Conservation (phyloP, 2,113 vertebrate genomes). For the Podarcis raffonei region DNA sequence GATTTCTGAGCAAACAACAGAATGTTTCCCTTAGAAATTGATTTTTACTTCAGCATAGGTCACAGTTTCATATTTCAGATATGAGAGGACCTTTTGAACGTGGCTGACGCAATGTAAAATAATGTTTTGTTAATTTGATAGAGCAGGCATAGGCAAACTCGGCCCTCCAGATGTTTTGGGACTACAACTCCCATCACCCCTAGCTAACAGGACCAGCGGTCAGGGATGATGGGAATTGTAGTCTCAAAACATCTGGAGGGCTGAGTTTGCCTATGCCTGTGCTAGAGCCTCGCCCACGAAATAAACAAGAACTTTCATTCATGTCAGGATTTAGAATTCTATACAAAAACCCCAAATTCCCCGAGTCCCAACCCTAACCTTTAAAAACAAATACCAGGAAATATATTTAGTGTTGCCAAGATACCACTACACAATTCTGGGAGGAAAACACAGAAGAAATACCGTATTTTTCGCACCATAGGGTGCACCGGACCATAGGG, state of each 20-base stretch:
- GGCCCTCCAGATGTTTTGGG: too few species aligned
- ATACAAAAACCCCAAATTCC: not conserved
- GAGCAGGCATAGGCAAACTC: too few species aligned
- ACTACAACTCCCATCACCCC: too few species aligned
- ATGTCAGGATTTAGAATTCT: not conserved
- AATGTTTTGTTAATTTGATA: not conserved
- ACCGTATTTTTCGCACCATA: too few species aligned
- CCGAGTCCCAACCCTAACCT: not conserved
- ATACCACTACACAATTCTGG: not conserved
- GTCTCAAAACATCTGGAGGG: too few species aligned
- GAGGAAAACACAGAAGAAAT: not conserved
- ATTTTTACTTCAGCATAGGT: not conserved
- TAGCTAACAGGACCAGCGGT: too few species aligned
- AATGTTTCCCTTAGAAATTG: not conserved
- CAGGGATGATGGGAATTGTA: too few species aligned
- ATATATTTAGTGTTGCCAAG: not conserved
- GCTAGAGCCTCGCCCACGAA: not conserved
- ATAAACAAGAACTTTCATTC: not conserved
- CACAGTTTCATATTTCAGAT: conserved; percentile 3
- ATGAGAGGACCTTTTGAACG: not conserved
- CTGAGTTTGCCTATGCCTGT: too few species aligned
- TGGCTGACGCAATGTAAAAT: not conserved
- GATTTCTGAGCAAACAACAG: not conserved
- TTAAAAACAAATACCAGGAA: not conserved
- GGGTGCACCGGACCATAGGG: too few species aligned